Percentiles rank a stretch among this genome's conserved stretches.
These are phyloP conservation scores for Stigmatopora argus DNA, from an alignment of 2,113 vertebrate species.

Conservation along the genomic window DNA sequence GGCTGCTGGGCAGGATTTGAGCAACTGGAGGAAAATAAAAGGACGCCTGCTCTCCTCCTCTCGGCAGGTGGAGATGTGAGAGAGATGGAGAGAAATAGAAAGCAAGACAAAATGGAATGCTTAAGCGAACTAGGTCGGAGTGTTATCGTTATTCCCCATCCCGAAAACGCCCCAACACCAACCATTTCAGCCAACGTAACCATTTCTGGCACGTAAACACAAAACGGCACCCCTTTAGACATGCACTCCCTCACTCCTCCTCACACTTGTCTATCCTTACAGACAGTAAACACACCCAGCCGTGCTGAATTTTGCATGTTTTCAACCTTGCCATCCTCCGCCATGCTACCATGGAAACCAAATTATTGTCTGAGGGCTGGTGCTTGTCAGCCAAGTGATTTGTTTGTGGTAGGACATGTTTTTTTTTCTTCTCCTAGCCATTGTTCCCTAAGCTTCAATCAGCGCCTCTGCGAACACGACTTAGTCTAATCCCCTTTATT, in stretches of 20 bases:
- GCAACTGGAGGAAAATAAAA: slow-evolving; percentile 38
- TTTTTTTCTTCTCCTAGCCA: slow-evolving; percentile 21
- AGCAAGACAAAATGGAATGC: slow-evolving; percentile 19
- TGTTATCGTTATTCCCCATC: slow-evolving; percentile 31
- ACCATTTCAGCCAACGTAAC: slow-evolving; percentile 26
- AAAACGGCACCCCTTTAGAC: slow-evolving; percentile 18
- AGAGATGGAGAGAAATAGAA: slow-evolving; percentile 42
- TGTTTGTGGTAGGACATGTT: slow-evolving; percentile 19
- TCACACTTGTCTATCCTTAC: slow-evolving; percentile 18
- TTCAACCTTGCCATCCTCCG: slow-evolving; percentile 55
- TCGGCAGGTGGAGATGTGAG: slow-evolving; percentile 45
- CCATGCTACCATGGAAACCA: slow-evolving; percentile 68
- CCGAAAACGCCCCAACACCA: slow-evolving; percentile 39
- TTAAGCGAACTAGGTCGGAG: slow-evolving; percentile 31
- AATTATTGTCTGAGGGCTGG: slow-evolving; percentile 47
- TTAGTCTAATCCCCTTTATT: slow-evolving; percentile 47
- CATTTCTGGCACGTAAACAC: slow-evolving; percentile 13
- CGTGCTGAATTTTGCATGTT: slow-evolving; percentile 47
- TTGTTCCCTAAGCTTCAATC: slow-evolving; percentile 43
- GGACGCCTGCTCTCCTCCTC: slow-evolving; percentile 23
- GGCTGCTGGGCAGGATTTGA: slow-evolving; percentile 54
- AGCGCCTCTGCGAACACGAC: slow-evolving; percentile 31
- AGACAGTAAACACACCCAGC: slow-evolving; percentile 49
- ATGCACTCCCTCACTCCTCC: slow-evolving; percentile 21
- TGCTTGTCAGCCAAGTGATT: slow-evolving; percentile 30